Evolutionary conservation across 1,140 invertebrate species (phyloP).

Genomic region (Eciton burchellii): DNA sequence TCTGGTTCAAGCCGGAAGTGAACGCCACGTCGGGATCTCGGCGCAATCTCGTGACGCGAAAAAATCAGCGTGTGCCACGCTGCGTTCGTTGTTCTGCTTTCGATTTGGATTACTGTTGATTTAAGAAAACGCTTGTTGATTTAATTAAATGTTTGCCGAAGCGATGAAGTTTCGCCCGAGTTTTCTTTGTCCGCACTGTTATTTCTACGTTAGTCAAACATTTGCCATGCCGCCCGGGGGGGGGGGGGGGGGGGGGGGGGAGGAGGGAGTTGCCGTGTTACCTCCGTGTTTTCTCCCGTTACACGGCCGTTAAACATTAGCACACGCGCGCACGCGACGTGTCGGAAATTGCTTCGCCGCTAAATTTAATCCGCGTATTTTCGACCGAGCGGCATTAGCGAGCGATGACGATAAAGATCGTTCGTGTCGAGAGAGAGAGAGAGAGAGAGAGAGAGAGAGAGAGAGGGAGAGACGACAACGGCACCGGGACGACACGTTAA

Average conservation of each 20-base stretch:
- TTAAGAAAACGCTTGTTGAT: conserved; percentile 58
- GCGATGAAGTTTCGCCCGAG: conserved; percentile 57
- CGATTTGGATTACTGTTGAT: conserved; percentile 51
- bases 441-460: too few species aligned
- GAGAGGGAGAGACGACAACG: too few species aligned
- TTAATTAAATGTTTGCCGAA: conserved; percentile 62
- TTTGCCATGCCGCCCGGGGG: conserved; percentile 39
- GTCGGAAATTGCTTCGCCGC: conserved; percentile 52
- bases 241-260: conserved; percentile 13
- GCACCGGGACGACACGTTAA: conserved; percentile 18
- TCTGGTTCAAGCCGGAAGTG: background rate
- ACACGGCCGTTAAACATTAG: conserved; percentile 56
- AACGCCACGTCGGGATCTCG: background rate
- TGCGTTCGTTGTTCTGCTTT: conserved; percentile 15
- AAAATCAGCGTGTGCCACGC: background rate
- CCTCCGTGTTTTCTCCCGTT: conserved; percentile 56
- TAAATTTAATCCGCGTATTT: conserved; percentile 54
- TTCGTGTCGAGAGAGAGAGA: conserved; percentile 12
- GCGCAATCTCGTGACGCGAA: conserved; percentile 7
- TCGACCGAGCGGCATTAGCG: conserved; percentile 38
- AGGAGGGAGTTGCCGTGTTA: conserved; percentile 35
- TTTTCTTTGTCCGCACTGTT: conserved; percentile 59
- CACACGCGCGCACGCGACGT: conserved; percentile 45
- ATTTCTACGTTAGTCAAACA: conserved; percentile 62
- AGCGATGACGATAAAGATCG: conserved; percentile 40